A percentile compares a stretch with the other conserved stretches of the same genome.
phyloP scores from a whole-genome alignment of 2,797 vertebrate genomes.

The Myripristis jacobus region DNA sequence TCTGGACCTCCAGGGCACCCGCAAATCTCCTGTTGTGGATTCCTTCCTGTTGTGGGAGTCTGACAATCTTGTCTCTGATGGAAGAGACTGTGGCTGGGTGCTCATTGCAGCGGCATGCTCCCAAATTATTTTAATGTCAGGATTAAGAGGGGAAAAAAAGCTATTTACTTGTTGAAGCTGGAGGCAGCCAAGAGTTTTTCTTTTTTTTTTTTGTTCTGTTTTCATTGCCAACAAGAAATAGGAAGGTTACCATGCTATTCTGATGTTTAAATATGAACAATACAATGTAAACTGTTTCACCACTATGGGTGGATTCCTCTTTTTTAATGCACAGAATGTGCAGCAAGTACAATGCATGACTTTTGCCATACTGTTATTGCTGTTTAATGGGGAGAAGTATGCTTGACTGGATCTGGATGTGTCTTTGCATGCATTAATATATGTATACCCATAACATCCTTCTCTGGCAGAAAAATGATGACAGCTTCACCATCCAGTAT shows the following conservation, averaged over 20 bases:
- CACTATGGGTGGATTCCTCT: not conserved
- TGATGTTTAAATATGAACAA: conserved; percentile 24
- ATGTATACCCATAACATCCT: conserved; percentile 37
- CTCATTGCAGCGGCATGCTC: not conserved
- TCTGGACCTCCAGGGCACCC: conserved; percentile 42
- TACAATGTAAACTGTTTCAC: conserved; percentile 10
- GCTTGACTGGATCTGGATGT: not conserved
- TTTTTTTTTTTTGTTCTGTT: conserved; percentile 25
- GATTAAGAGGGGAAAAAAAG: not conserved
- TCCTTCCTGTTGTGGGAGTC: conserved; percentile 23
- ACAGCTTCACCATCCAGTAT: conserved; percentile 54
- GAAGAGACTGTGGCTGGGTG: not conserved
- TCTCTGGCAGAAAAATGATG: conserved; percentile 13
- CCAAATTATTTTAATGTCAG: not conserved
- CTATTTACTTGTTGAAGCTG: conserved; percentile 15
- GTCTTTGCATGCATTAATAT: conserved; percentile 18
- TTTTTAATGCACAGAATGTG: conserved; percentile 40
- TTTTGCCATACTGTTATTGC: conserved; percentile 10
- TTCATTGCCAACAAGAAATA: conserved; percentile 18
- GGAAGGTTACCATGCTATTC: conserved; percentile 22
- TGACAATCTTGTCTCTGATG: conserved; percentile 7
- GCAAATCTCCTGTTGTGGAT: conserved; percentile 44
- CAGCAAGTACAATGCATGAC: conserved; percentile 14
- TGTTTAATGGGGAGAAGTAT: not conserved
- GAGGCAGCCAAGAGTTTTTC: conserved; percentile 18